These are phyloP conservation scores for Platycercus adscitus DNA, from an alignment of 2,113 vertebrate species.

Conservation along the genomic window DNA sequence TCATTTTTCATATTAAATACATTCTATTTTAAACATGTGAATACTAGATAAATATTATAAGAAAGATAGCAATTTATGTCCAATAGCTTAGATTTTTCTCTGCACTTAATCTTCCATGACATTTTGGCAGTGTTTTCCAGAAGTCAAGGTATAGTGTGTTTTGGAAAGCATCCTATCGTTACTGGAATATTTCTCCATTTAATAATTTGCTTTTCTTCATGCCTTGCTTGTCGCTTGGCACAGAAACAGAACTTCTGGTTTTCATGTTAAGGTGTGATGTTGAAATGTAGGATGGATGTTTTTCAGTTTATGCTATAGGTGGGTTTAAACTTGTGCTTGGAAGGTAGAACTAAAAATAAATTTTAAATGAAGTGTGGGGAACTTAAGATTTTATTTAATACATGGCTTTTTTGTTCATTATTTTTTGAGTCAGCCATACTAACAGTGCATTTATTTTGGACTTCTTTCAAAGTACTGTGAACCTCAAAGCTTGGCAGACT, in stretches of 20 bases:
- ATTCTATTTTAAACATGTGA: not conserved
- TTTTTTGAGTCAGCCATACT: constrained; percentile 11
- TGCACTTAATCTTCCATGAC: not conserved
- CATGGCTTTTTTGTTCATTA: not conserved
- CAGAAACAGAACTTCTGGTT: not conserved
- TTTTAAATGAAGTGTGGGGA: not conserved
- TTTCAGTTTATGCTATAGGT: not conserved
- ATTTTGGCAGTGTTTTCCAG: not conserved
- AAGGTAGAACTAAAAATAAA: not conserved
- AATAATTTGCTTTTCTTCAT: not conserved
- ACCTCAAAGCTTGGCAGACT: not conserved
- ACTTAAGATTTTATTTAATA: not conserved
- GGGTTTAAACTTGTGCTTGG: not conserved
- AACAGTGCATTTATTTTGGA: constrained; percentile 1
- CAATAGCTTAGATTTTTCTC: not conserved
- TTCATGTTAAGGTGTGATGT: not conserved
- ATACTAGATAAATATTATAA: not conserved
- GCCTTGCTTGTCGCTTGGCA: not conserved
- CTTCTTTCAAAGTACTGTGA: not conserved
- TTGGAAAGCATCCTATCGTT: not conserved
- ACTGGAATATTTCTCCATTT: not conserved
- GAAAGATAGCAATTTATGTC: fast-evolving
- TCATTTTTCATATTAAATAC: not conserved
- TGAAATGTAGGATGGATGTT: not conserved
- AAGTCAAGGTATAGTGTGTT: not conserved